Evolutionary conservation across 2,888 invertebrate genomes (phyloP), one percentile per base, ranked within the genome.

Genomic region (Pristionchus fissidentatus): DNA sequence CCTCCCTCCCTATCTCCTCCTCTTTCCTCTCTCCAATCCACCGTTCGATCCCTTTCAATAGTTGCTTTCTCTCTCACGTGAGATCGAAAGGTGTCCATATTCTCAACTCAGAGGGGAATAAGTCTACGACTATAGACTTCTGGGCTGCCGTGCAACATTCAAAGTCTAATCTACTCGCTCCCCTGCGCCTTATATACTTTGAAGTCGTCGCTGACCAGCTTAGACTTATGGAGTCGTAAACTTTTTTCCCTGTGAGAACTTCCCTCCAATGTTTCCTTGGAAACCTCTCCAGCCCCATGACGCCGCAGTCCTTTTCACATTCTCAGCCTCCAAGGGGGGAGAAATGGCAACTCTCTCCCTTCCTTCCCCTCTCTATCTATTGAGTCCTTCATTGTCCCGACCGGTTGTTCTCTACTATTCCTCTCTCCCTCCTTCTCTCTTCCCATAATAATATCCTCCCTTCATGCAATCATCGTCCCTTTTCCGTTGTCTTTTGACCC

Each of bases 21-120:
- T n/a, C 41, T 26, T 78, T 15, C 55, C 78, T 78, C 29, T 57
- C 79, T 78, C 38, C 57, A n/a, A 3, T 78, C 29, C 62, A 19
- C 62, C 38, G 70, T 70, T 70, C n/a, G n/a, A n/a, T n/a, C 70
- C 41, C 26, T 70, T 70, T 70, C 70, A 70, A n/a, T 70, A 41
- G 70, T 70, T 70, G 41, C 70, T 70, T 70, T 70, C 70, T 8
- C 35, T 66, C 66, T 3, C 66, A 66, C 62, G 38, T 35, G 62
- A 38, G 62, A 66, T n/a, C n/a, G n/a, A n/a, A n/a, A n/a, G 32
- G 22, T 38, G 22, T n/a, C 62, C 62, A 38, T 66, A 35, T 4
- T 4, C 55, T 55, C 55, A 4, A 10, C 13, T 3, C 3, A 60
- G 52, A n/a, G 19, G n/a, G n/a, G n/a, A n/a, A n/a, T n/a, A n/a